phyloP scores from a whole-genome alignment of 2,113 vertebrate genomes.

The Tenrec ecaudatus region DNA sequence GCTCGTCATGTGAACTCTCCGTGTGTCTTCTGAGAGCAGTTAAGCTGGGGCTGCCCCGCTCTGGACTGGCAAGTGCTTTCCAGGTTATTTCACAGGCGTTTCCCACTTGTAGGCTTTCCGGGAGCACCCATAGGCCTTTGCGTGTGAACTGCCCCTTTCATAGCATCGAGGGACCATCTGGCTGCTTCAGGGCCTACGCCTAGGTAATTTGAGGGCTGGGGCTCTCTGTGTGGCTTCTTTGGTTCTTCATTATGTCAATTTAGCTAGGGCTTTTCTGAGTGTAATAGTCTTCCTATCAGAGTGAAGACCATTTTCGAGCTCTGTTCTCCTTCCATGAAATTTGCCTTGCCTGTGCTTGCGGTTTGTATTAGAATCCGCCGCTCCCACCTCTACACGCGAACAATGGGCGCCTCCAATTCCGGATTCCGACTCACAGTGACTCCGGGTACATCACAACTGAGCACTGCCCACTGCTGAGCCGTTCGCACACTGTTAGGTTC shows the following conservation, averaged over 20 bases:
- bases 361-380: not conserved
- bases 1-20: not conserved
- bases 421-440: too few species aligned
- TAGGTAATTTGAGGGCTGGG: not conserved
- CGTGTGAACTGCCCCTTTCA: not conserved
- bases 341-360: not conserved
- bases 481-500: too few species aligned
- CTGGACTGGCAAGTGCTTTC: not conserved
- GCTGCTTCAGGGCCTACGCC: not conserved
- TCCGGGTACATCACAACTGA: too few species aligned
- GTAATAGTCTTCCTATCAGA: not conserved
- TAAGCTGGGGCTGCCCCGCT: not conserved
- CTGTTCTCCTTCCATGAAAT: not conserved
- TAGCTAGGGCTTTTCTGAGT: not conserved
- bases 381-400: not conserved
- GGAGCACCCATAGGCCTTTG: not conserved
- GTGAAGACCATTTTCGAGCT: not conserved
- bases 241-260: not conserved
- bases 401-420: too few species aligned
- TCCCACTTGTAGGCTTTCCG: not conserved
- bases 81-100: not conserved
- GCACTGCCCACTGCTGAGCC: too few species aligned
- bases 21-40: not conserved
- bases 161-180: not conserved
- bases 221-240: not conserved